Evolutionary conservation across 2,888 invertebrate genomes (phyloP).

Genomic region (Furcula furcula): DNA sequence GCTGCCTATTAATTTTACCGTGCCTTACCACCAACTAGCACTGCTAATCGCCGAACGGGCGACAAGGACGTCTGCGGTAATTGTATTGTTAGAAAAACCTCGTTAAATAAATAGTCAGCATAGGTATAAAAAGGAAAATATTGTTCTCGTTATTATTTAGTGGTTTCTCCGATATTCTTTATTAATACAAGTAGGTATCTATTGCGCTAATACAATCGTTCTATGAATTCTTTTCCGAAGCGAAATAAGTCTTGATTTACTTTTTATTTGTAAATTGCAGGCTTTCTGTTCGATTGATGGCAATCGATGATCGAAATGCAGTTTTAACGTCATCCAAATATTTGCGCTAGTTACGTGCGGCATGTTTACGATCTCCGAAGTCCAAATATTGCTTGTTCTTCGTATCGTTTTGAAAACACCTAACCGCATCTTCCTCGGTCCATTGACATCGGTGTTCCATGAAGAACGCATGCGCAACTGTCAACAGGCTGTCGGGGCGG

Average conservation of each 20-base stretch:
- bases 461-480: slow-evolving; percentile 67
- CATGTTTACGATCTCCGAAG: slow-evolving; percentile 12
- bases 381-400: slow-evolving; percentile 30
- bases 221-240: neutral
- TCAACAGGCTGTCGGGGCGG: slow-evolving; percentile 38
- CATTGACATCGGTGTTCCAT: slow-evolving; percentile 55
- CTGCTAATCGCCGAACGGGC: slow-evolving; percentile 10
- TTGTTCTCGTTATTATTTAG: neutral
- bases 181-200: neutral
- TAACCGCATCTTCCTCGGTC: slow-evolving; percentile 41
- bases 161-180: neutral
- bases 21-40: slow-evolving; percentile 43
- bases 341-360: slow-evolving; percentile 9
- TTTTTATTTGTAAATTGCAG: too few relatives aligned
- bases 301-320: too few relatives aligned
- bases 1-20: slow-evolving; percentile 68
- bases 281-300: too few relatives aligned
- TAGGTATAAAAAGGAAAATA: neutral
- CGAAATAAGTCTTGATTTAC: too few relatives aligned
- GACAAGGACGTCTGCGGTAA: slow-evolving; percentile 22
- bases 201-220: neutral
- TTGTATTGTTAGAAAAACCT: slow-evolving; percentile 11
- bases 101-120: neutral
- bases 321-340: too few relatives aligned
- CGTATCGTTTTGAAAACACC: slow-evolving; percentile 61